Percentiles rank a stretch among this genome's conserved stretches.
Evolutionary conservation across 2,888 invertebrate genomes (phyloP).

Genomic region (Camponotus fellah): DNA sequence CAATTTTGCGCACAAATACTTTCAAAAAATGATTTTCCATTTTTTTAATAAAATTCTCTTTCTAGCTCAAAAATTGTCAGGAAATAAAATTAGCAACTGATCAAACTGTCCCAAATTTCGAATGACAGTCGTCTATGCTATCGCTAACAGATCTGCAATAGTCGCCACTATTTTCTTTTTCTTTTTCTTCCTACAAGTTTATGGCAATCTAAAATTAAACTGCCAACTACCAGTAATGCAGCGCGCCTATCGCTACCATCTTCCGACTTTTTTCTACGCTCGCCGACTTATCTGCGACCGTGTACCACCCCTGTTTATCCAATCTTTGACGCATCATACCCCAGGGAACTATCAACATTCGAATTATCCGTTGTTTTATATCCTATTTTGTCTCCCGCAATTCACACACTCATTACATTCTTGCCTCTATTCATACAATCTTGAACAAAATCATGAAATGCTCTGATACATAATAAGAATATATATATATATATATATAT

Average conservation of each 20-base stretch:
- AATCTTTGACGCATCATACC: constrained; percentile 32
- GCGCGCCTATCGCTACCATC: constrained; percentile 21
- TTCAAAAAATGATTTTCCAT: constrained; percentile 21
- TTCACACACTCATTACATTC: background rate
- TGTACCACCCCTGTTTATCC: constrained; percentile 21
- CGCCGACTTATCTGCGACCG: constrained; percentile 32
- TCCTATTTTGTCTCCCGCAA: constrained; percentile 6
- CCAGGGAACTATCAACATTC: constrained; percentile 31
- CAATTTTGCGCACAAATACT: background rate
- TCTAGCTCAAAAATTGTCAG: background rate
- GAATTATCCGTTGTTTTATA: constrained; percentile 10
- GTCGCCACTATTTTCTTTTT: background rate
- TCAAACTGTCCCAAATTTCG: constrained; percentile 1
- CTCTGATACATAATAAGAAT: constrained; percentile 15
- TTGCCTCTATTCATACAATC: background rate
- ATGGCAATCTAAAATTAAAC: constrained; percentile 44
- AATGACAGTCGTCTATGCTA: constrained; percentile 9
- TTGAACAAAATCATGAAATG: background rate
- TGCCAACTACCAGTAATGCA: constrained; percentile 36
- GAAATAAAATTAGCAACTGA: constrained; percentile 2
- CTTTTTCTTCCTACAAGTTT: background rate
- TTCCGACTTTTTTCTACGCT: constrained; percentile 23
- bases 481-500: too few relatives aligned
- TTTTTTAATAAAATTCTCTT: background rate
- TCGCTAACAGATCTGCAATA: constrained; percentile 10